Base-by-base conservation (phyloP, 2,113 vertebrate genomes). In the Perccottus glenii region DNA sequence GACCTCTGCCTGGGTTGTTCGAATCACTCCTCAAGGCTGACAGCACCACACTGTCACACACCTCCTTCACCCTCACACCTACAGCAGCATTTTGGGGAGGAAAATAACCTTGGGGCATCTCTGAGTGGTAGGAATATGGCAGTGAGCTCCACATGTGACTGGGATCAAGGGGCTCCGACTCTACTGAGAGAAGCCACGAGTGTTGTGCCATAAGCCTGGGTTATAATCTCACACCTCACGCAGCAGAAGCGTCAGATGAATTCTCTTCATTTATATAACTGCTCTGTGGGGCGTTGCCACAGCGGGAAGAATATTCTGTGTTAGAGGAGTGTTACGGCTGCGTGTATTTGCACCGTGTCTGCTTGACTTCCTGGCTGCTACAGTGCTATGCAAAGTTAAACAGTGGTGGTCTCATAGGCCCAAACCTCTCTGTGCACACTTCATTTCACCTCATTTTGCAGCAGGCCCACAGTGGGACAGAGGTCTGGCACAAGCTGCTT, bases 151-250 rank as follows among this genome's bases (percentile, higher is more conserved):
- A 70, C 4, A 27, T 47, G 76, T 75, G 52, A 48, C 59, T 2
- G 15, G 69, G 61, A 73, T 82, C 73, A 64, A 27, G 67, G 60
- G 45, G 76, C 53, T 9, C 51, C 42, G 62, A 68, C 64, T 73
- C 40, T 2, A 15, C 47, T 36, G 58, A 70, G 52, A 45, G 64
- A 56, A 64, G 73, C 69, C 38, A 35, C 62, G 57, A 71, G 65
- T 44, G 69, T 27, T 60, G 77, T 56, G 73, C 66, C 48, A 68
- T 73, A 60, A 83, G 12, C 79, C 78, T 42, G 35, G 60, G 0
- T 73, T 84, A 71, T 70, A 77, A 81, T 81, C 81, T 84, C 75
- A 86, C 80, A 88, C 88, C 83, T 88, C 83, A 61, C 49, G 49
- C 46, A 57, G 70, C 7, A 64, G 14, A n/a, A 7, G 33, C 35